Evolutionary conservation across 2,888 invertebrate species (phyloP).

Genomic region (Ischnura elegans): DNA sequence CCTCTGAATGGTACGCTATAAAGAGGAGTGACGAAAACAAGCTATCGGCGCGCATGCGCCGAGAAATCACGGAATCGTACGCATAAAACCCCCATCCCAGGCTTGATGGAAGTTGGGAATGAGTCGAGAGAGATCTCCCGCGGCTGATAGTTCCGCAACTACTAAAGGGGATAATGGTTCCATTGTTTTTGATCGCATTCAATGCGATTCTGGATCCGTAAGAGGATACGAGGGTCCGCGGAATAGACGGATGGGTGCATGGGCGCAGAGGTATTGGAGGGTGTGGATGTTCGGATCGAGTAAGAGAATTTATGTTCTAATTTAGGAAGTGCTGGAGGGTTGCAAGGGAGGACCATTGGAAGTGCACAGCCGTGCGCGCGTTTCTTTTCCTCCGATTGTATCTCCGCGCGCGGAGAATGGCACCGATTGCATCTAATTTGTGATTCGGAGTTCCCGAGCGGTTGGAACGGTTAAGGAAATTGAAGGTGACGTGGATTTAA

Average conservation of each 20-base stretch:
- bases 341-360: neutral
- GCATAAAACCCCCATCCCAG: neutral
- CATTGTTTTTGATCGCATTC: slow-evolving; percentile 60
- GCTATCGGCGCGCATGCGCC: slow-evolving; percentile 43
- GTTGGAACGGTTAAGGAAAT: neutral
- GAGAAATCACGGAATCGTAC: slow-evolving; percentile 55
- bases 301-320: slow-evolving; percentile 43
- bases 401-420: neutral
- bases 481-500: neutral
- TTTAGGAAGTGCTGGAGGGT: slow-evolving; percentile 31
- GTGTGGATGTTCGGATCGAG: slow-evolving; percentile 42
- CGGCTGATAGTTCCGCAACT: slow-evolving; percentile 51
- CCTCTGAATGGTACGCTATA: neutral
- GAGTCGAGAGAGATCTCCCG: slow-evolving; percentile 28
- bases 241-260: neutral
- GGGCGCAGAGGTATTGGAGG: neutral
- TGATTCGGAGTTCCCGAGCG: neutral
- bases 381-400: neutral
- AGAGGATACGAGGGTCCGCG: slow-evolving; percentile 49
- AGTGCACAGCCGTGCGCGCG: neutral
- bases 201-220: slow-evolving; percentile 47
- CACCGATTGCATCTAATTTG: slow-evolving; percentile 21
- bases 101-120: slow-evolving; percentile 35
- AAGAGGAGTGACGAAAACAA: neutral
- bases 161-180: slow-evolving; percentile 65